These are phyloP conservation scores for Lordiphosa collinella DNA, from an alignment of 1,140 invertebrate genomes.

Conservation along the genomic window DNA sequence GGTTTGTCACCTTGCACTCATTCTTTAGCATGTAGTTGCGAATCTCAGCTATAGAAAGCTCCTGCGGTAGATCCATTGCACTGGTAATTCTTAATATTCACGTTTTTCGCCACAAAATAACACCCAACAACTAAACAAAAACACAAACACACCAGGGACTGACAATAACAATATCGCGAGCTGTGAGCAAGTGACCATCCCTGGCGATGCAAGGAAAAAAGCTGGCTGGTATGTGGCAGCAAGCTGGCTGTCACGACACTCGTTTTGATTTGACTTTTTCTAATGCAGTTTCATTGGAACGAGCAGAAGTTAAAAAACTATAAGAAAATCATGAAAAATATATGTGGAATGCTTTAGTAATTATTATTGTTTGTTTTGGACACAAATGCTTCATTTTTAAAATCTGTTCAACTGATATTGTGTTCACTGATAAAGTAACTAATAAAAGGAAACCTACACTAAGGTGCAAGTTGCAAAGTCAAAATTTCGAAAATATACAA, in stretches of 20 bases:
- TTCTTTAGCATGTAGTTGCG: conserved; percentile 89
- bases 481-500: too few species aligned
- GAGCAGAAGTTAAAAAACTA: too few species aligned
- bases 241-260: neutral
- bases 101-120: conserved; percentile 24
- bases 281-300: too few species aligned
- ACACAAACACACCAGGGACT: conserved; percentile 39
- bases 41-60: conserved; percentile 90
- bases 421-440: too few species aligned
- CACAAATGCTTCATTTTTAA: too few species aligned
- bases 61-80: conserved; percentile 85
- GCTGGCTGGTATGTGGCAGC: conserved; percentile 7
- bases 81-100: conserved; percentile 23
- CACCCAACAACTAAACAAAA: conserved; percentile 56
- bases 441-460: too few species aligned
- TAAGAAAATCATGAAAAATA: too few species aligned
- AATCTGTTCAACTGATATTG: too few species aligned
- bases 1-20: conserved; percentile 91
- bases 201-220: conserved; percentile 48
- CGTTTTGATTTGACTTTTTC: neutral
- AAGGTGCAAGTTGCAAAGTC: too few species aligned
- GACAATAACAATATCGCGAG: neutral
- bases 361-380: too few species aligned
- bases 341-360: too few species aligned
- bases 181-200: conserved; percentile 18